Evolutionary conservation across 2,888 invertebrate genomes (phyloP), one percentile per base, ranked within the genome.

Genomic region (Theretra japonica): DNA sequence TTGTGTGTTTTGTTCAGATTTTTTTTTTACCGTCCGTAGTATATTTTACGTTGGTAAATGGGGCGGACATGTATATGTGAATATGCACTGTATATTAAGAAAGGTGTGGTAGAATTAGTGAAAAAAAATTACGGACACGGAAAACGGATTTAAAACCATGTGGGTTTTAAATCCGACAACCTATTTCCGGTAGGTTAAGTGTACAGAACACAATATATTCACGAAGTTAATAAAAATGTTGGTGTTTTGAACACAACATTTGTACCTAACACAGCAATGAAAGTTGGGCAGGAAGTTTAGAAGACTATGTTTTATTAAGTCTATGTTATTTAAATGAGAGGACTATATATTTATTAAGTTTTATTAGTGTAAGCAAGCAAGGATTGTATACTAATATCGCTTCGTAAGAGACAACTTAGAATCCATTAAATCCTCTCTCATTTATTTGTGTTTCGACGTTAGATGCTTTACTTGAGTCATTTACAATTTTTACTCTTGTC

Each of bases 1-100:
- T 62, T 33, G 33, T 58, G 62, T 62, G n/a, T n/a, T 6, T 17
- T 65, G 65, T 48, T 65, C 23, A 15, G 23, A 65, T 48, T 17
- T 23, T 53, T 53, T n/a, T 65, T 15, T 60, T n/a, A 6, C 8
- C 21, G 21, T 21, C 5, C 1, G 23, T 6, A 21, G 23, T 6
- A 21, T 48, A 41, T n/a, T 41, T 30, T 62, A 30, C 4, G 28
- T 59, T 19, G n/a, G 5, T 17, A 4, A 11, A 11, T 62, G 41
- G 30, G 65, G 62, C 11, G 1, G 21, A 33, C 2, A 7, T 60
- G 60, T 53, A 53, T n/a, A 53, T 53, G 17, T n/a, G 6, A 4
- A 5, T 17, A 53, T 53, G 50, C 17, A 41, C n/a, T 17, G n/a
- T 53, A n/a, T 53, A 53, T 19, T 17, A 53, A 0, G 19, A 53